Base-by-base conservation (phyloP, 2,888 invertebrate species). In the Eudiplozoon nipponicum region DNA sequence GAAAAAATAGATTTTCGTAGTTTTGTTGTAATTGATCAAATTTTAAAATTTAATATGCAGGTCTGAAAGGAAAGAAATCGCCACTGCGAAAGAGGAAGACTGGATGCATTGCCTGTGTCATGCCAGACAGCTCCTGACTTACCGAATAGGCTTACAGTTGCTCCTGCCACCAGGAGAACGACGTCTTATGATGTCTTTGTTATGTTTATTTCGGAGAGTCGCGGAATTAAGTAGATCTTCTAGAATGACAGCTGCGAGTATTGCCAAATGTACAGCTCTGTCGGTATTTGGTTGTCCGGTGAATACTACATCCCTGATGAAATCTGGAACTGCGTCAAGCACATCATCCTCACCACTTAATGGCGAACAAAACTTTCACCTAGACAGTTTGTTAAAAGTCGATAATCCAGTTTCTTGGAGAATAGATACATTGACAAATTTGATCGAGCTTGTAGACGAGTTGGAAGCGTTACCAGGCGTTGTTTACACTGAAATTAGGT, bases 241-340 rank as follows among this genome's bases (percentile, higher is more conserved):
- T 15, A 31, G 11, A 17, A 31, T 31, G 31, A 7, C 31, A 31
- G 31, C 31, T 31, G 31, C 11, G 31, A 15, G 13, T 7, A 31
- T 31, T 31, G 31, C 31, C 5, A 31, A n/a, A 7, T 31, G 31
- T 15, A 31, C 31, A 13, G 31, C 31, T 31, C 31, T 15, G 13
- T n/a, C 31, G 5, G 11, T 31, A n/a, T 31, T 31, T 31, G 31
- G 31, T 4, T 4, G 11, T 4, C 13, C 5, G 5, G 9, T 4
- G 17, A 15, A 31, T 15, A 7, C 9, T 4, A 26, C 7, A 7
- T 9, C 26, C 7, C n/a, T n/a, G n/a, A n/a, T n/a, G n/a, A n/a
- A n/a, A n/a, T n/a, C n/a, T n/a, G n/a, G n/a, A n/a, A n/a, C n/a
- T n/a, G n/a, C n/a, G n/a, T n/a, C n/a, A n/a, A n/a, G n/a, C n/a